Evolutionary conservation across 2,888 invertebrate species (phyloP).

Genomic region (Metellina segmentata): DNA sequence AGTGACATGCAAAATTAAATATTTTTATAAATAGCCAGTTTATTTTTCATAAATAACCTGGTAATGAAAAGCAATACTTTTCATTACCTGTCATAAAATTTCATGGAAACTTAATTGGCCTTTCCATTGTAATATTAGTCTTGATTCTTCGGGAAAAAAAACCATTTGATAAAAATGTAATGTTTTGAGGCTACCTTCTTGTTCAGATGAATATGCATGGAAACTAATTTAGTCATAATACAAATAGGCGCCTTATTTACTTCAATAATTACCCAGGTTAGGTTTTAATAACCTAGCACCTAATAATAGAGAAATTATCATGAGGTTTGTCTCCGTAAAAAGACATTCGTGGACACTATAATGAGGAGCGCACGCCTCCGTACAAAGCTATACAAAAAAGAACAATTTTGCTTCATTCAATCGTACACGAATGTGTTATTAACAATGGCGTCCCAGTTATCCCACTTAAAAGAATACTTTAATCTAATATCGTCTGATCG

Average conservation of each 20-base stretch:
- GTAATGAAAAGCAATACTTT: no score
- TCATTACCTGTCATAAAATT: no score
- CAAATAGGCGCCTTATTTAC: not conserved
- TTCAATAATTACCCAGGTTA: conserved; percentile 14
- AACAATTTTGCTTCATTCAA: conserved; percentile 16
- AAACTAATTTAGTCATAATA: no score
- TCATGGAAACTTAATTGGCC: no score
- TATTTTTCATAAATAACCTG: no score
- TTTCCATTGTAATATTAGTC: no score
- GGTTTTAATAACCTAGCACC: conserved; percentile 12
- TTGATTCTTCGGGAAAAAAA: no score
- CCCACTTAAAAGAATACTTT: conserved; percentile 61
- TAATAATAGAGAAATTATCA: conserved; percentile 16
- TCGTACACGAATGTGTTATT: conserved; percentile 39
- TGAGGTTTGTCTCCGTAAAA: conserved; percentile 15
- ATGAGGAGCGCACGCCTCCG: conserved; percentile 8
- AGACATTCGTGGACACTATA: not conserved
- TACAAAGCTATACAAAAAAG: conserved; percentile 30
- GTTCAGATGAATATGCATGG: no score
- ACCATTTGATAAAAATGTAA: no score
- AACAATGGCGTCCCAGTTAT: conserved; percentile 72
- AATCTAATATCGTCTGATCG: conserved; percentile 69
- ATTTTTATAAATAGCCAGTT: no score
- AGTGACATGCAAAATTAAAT: no score
- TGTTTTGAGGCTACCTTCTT: no score